These are phyloP conservation scores for Willisornis vidua DNA, from an alignment of 2,113 vertebrate genomes.

Conservation along the genomic window DNA sequence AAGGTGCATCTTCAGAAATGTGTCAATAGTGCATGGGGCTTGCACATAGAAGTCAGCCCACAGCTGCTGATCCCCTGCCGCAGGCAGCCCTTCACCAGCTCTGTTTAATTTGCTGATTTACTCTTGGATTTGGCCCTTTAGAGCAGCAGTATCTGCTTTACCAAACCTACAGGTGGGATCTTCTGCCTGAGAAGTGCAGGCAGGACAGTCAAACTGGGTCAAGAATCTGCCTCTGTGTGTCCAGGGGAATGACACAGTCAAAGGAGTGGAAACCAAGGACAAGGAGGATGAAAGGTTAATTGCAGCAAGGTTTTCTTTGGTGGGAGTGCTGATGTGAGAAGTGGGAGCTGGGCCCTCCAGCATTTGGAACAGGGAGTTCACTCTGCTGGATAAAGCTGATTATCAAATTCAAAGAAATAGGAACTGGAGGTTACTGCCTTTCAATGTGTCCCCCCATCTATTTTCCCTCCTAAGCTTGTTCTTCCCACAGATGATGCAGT, in stretches of 20 bases:
- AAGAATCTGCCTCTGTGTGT: not conserved
- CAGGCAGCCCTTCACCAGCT: not conserved
- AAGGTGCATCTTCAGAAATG: not conserved
- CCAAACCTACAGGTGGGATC: not conserved
- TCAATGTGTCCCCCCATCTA: not conserved
- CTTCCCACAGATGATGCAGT: not conserved
- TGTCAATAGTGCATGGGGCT: not conserved
- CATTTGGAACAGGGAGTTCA: not conserved
- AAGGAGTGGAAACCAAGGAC: not conserved
- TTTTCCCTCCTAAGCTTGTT: not conserved
- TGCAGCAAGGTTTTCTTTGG: not conserved
- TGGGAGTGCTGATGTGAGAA: not conserved
- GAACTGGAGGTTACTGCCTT: not conserved
- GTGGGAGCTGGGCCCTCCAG: not conserved
- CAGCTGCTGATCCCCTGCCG: not conserved
- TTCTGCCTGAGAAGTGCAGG: not conserved
- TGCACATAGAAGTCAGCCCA: not conserved
- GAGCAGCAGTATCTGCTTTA: not conserved
- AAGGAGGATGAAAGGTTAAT: not conserved
- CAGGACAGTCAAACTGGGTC: not conserved
- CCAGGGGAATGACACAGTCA: not conserved
- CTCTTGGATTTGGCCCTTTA: not conserved
- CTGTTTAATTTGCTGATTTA: not conserved
- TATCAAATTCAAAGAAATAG: not conserved
- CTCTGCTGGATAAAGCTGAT: not conserved